A percentile compares a stretch with the other conserved stretches of the same genome.
These are phyloP conservation scores for Diorhabda sublineata DNA, from an alignment of 1,140 invertebrate genomes.

Conservation along the genomic window DNA sequence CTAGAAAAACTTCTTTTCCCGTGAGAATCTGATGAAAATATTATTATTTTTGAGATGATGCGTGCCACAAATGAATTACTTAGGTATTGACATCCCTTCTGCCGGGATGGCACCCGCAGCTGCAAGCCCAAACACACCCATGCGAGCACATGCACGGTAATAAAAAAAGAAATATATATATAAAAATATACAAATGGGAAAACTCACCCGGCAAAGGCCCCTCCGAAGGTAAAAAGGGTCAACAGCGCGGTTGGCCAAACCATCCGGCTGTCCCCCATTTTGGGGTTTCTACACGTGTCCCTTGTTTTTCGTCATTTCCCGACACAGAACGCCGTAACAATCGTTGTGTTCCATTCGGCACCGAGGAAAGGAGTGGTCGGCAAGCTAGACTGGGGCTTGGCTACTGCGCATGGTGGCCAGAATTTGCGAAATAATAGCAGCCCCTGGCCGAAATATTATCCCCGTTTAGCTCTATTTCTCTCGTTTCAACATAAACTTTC, in stretches of 20 bases:
- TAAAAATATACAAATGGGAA: background rate
- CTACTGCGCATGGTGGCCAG: constrained; percentile 43
- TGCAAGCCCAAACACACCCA: constrained; percentile 9
- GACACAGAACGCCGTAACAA: constrained; percentile 36
- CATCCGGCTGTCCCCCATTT: constrained; percentile 44
- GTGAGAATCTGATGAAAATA: too few species aligned
- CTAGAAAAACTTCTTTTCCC: too few species aligned
- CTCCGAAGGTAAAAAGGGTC: constrained; percentile 38
- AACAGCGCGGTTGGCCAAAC: constrained; percentile 44
- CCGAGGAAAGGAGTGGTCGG: constrained; percentile 45
- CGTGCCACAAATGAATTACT: too few species aligned
- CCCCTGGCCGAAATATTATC: constrained; percentile 17
- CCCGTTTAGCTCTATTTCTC: background rate
- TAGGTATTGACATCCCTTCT: background rate
- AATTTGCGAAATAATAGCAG: constrained; percentile 43
- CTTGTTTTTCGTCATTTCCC: constrained; percentile 39
- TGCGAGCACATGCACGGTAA: constrained; percentile 10
- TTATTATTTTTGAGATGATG: too few species aligned
- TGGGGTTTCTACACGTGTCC: constrained; percentile 45
- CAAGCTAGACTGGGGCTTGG: constrained; percentile 36
- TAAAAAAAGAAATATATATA: constrained; percentile 4
- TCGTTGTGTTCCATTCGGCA: constrained; percentile 43
- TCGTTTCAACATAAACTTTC: too few species aligned
- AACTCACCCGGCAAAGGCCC: constrained; percentile 41
- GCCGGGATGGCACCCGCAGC: constrained; percentile 3